phyloP scores from a whole-genome alignment of 2,113 vertebrate species.

The Macquaria ambigua region DNA sequence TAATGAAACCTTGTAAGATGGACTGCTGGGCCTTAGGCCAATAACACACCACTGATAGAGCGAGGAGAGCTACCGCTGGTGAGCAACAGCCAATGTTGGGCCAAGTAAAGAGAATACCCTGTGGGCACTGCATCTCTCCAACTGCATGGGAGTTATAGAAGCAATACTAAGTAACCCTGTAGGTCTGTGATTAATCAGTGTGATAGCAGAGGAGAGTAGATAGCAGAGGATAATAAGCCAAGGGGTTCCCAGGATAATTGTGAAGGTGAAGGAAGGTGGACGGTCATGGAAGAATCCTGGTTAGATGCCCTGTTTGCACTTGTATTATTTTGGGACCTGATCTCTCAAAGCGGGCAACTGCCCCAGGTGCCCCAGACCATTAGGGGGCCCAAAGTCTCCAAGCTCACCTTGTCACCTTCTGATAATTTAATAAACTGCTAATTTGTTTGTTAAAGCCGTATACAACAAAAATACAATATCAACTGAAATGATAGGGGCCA shows the following conservation, averaged over 20 bases:
- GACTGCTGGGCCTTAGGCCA: slow-evolving; percentile 45
- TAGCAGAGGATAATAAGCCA: slow-evolving; percentile 28
- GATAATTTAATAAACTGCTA: neutral
- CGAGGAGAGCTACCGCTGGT: neutral
- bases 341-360: neutral
- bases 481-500: no score
- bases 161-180: slow-evolving; percentile 22
- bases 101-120: neutral
- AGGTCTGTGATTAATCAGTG: slow-evolving; percentile 57
- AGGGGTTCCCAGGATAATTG: neutral
- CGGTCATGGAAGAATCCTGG: neutral
- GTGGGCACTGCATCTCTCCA: slow-evolving; percentile 20
- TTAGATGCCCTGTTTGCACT: neutral
- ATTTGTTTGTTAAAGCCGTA: neutral
- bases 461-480: neutral
- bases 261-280: neutral
- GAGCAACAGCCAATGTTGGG: slow-evolving; percentile 7
- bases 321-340: neutral
- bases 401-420: no score
- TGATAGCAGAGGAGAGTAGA: slow-evolving; percentile 6
- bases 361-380: neutral
- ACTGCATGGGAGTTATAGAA: slow-evolving; percentile 36
- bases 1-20: slow-evolving; percentile 63
- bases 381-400: neutral
- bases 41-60: slow-evolving; percentile 16